Percentiles rank a stretch among this genome's conserved stretches.
Evolutionary conservation across 2,797 vertebrate species (phyloP).

Genomic region (Clarias laeviceps): DNA sequence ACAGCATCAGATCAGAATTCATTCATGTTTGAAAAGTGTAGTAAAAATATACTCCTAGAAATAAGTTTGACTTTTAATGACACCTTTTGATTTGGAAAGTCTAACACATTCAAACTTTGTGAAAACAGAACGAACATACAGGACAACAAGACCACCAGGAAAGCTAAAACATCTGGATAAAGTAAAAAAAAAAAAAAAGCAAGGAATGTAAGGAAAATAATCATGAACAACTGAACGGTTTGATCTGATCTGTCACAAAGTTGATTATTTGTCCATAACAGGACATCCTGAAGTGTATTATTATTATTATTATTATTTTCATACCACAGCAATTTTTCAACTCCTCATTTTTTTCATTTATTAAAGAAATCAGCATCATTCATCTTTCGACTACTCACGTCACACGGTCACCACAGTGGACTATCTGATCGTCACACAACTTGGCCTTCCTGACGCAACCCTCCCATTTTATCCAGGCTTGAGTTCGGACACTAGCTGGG

Average conservation of each 20-base stretch:
- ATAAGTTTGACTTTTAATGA: background rate
- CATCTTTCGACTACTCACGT: no score
- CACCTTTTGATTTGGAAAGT: background rate
- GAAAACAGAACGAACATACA: background rate
- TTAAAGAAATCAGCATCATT: background rate
- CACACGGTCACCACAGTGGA: no score
- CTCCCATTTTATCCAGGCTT: no score
- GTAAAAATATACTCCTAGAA: background rate
- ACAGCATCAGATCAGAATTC: background rate
- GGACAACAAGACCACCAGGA: background rate
- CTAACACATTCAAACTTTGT: background rate
- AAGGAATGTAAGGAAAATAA: background rate
- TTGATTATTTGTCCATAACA: background rate
- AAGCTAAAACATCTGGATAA: background rate
- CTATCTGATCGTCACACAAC: no score
- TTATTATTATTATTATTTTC: background rate
- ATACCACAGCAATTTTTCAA: background rate
- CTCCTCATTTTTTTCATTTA: background rate
- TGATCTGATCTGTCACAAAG: background rate
- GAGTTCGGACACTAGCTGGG: no score
- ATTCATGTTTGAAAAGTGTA: background rate
- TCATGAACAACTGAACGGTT: background rate
- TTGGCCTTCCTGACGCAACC: no score
- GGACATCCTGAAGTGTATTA: background rate
- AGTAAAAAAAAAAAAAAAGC: background rate